A percentile compares a stretch with the other conserved stretches of the same genome.
phyloP scores from a whole-genome alignment of 2,888 invertebrate species.

The Dione juno region DNA sequence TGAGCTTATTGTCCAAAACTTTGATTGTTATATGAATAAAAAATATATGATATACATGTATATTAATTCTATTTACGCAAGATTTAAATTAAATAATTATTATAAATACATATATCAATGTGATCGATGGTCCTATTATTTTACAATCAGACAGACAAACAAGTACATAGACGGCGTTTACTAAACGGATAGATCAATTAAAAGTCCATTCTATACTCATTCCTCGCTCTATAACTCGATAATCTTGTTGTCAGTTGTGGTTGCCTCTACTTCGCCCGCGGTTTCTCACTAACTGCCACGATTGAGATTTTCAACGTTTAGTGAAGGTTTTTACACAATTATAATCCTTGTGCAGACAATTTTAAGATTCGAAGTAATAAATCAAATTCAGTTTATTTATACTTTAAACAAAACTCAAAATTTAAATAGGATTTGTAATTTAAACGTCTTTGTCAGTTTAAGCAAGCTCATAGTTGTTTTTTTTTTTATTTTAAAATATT shows the following conservation, averaged over 20 bases:
- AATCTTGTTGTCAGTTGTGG: conserved; percentile 51
- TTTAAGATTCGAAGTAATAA: conserved; percentile 31
- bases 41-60: too few relatives aligned
- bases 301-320: conserved; percentile 43
- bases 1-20: too few relatives aligned
- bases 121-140: too few relatives aligned
- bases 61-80: not conserved
- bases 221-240: conserved; percentile 48
- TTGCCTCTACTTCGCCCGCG: conserved; percentile 43
- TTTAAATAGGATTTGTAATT: conserved; percentile 37
- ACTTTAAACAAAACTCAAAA: conserved; percentile 24
- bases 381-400: conserved; percentile 34
- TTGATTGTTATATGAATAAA: too few relatives aligned
- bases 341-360: conserved; percentile 20
- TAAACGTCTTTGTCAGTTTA: conserved; percentile 37
- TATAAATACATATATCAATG: not conserved
- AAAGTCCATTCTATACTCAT: conserved; percentile 43
- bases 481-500: conserved; percentile 17
- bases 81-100: not conserved
- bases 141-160: not conserved
- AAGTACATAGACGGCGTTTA: conserved; percentile 1
- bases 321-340: conserved; percentile 28
- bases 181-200: conserved; percentile 13
- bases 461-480: conserved; percentile 32
- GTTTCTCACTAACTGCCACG: conserved; percentile 44